Evolutionary conservation across 2,113 vertebrate species (phyloP).

Genomic region (Tenrec ecaudatus): DNA sequence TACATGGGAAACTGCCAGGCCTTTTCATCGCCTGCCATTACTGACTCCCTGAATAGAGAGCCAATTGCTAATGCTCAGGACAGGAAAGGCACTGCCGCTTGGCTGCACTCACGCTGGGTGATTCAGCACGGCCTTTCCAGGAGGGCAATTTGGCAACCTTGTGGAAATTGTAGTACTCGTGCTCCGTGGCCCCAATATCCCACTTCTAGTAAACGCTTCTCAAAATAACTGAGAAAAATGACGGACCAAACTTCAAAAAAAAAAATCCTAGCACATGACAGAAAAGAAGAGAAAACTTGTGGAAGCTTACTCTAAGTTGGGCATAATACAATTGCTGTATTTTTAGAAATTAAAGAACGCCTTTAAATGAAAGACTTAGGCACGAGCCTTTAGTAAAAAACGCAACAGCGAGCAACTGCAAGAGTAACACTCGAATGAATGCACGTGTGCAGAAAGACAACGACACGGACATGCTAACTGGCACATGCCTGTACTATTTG

Average conservation of each 20-base stretch:
- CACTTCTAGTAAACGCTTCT: slow-evolving; percentile 9
- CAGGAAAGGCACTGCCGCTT: neutral
- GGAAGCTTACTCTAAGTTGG: neutral
- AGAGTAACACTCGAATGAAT: neutral
- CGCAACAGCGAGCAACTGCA: slow-evolving; percentile 11
- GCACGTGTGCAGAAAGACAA: neutral
- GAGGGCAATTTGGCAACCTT: slow-evolving; percentile 10
- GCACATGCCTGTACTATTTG: neutral
- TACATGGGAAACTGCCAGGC: neutral
- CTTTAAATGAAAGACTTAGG: slow-evolving; percentile 14
- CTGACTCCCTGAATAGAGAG: neutral
- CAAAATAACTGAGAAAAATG: slow-evolving; percentile 43
- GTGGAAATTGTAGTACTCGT: neutral
- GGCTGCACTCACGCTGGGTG: neutral
- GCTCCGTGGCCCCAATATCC: neutral
- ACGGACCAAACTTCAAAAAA: slow-evolving; percentile 13
- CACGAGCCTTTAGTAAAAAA: neutral
- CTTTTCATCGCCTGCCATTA: neutral
- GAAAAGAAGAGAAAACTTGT: slow-evolving; percentile 50
- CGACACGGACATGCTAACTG: neutral
- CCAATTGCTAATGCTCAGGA: neutral
- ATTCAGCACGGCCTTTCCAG: slow-evolving; percentile 12
- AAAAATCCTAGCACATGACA: neutral
- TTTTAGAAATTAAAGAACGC: neutral
- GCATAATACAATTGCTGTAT: neutral